Evolutionary conservation across 2,797 vertebrate genomes (phyloP).

Genomic region (Taeniopygia guttata): DNA sequence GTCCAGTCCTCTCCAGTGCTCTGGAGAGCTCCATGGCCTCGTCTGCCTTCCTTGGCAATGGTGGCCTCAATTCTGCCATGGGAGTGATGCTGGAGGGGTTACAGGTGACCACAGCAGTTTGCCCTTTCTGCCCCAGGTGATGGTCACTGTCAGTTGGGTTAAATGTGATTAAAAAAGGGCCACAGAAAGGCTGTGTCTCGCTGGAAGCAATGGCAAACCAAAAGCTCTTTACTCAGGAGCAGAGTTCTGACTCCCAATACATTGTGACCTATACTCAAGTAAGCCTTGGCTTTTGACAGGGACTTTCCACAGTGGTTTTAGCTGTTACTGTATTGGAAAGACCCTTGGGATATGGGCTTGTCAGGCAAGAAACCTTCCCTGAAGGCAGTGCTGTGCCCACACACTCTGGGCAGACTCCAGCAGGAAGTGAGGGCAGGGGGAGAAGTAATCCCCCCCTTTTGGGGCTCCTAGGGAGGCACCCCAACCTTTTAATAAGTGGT

Average conservation of each 20-base stretch:
- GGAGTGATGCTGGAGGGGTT: background rate
- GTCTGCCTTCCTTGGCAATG: fast-evolving
- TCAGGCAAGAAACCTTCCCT: background rate
- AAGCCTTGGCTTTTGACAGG: constrained; percentile 42
- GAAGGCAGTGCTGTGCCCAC: background rate
- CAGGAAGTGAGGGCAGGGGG: background rate
- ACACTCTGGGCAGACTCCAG: background rate
- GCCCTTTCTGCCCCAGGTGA: background rate
- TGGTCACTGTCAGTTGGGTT: background rate
- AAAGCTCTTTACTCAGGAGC: background rate
- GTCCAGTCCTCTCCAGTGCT: background rate
- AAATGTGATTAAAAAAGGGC: background rate
- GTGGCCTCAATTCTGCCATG: background rate
- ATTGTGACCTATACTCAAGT: background rate
- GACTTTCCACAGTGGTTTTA: constrained; percentile 40
- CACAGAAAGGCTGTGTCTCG: fast-evolving
- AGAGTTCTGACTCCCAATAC: background rate
- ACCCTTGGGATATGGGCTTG: constrained; percentile 19
- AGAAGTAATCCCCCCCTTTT: background rate
- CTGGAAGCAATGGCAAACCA: background rate
- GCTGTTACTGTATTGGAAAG: constrained; percentile 32
- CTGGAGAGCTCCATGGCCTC: background rate
- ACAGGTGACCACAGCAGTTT: background rate
- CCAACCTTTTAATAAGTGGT: background rate
- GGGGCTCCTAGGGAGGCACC: background rate